Conservation (phyloP, 1,140 invertebrate genomes). For the Dreissena polymorpha region DNA sequence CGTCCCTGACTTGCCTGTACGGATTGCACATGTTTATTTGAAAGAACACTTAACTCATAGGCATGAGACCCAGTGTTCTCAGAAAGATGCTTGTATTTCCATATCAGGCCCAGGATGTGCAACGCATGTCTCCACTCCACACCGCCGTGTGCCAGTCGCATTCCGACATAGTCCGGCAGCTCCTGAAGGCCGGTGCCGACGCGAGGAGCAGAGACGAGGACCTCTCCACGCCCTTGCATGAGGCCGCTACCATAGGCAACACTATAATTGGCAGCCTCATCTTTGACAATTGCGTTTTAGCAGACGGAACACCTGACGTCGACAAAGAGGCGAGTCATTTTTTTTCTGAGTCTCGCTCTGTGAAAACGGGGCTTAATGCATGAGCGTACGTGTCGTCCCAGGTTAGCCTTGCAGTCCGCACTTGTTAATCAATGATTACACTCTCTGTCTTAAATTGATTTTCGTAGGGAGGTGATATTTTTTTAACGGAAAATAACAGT, state of each 20-base stretch:
- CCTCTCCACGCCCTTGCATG: slow-evolving; percentile 75
- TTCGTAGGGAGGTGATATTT: too few relatives aligned
- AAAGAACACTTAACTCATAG: too few relatives aligned
- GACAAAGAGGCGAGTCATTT: slow-evolving; percentile 8
- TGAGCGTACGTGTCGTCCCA: neutral
- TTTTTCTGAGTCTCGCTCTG: too few relatives aligned
- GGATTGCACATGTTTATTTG: neutral
- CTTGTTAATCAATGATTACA: neutral
- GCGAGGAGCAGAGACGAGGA: slow-evolving; percentile 74
- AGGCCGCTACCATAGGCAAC: slow-evolving; percentile 74
- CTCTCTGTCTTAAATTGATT: too few relatives aligned
- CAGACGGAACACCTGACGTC: slow-evolving; percentile 34
- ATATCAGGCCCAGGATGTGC: slow-evolving; percentile 74
- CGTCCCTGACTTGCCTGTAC: too few relatives aligned
- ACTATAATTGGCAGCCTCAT: slow-evolving; percentile 67
- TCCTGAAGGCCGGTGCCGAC: slow-evolving; percentile 87
- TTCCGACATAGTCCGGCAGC: slow-evolving; percentile 85
- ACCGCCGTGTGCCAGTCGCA: slow-evolving; percentile 89
- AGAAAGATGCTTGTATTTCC: too few relatives aligned
- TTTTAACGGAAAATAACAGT: too few relatives aligned
- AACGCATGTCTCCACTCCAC: slow-evolving; percentile 86
- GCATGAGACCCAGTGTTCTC: too few relatives aligned
- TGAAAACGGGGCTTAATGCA: too few relatives aligned
- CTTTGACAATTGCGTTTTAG: slow-evolving; percentile 61
- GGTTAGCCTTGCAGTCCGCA: neutral